phyloP scores from a whole-genome alignment of 2,113 vertebrate genomes.

The Semnopithecus entellus region DNA sequence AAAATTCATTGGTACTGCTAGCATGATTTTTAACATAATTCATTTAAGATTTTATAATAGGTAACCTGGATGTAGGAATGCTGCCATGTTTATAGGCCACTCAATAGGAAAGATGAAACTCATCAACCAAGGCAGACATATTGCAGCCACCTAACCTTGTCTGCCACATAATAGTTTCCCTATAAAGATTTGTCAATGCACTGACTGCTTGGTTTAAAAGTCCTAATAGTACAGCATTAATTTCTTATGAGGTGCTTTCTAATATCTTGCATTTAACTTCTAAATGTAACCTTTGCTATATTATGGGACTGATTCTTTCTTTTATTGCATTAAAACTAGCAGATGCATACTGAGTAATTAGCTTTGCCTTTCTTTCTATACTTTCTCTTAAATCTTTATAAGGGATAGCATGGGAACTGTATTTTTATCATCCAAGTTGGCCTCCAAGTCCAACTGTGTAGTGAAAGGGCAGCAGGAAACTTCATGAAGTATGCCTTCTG shows the following conservation, averaged over 20 bases:
- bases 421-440: conserved; percentile 1
- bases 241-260: conserved; percentile 61
- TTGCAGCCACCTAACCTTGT: background rate
- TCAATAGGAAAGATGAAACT: conserved; percentile 28
- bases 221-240: background rate
- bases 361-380: conserved; percentile 16
- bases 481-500: background rate
- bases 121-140: background rate
- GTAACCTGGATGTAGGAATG: background rate
- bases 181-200: conserved; percentile 33
- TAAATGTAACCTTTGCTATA: conserved; percentile 41
- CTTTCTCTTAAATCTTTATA: conserved; percentile 45
- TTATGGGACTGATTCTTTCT: background rate
- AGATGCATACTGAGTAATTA: conserved; percentile 28
- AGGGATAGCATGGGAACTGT: conserved; percentile 14
- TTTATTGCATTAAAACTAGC: conserved; percentile 32
- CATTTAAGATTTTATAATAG: conserved; percentile 25
- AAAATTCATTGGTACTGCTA: background rate
- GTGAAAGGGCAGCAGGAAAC: background rate
- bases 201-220: background rate
- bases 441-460: background rate
- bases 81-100: conserved; percentile 19
- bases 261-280: conserved; percentile 61
- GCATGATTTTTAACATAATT: conserved; percentile 27
- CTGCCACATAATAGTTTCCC: conserved; percentile 29